Percentiles rank a stretch among this genome's conserved stretches.
Evolutionary conservation across 2,888 invertebrate species (phyloP).

Genomic region (Drosophila histrio): DNA sequence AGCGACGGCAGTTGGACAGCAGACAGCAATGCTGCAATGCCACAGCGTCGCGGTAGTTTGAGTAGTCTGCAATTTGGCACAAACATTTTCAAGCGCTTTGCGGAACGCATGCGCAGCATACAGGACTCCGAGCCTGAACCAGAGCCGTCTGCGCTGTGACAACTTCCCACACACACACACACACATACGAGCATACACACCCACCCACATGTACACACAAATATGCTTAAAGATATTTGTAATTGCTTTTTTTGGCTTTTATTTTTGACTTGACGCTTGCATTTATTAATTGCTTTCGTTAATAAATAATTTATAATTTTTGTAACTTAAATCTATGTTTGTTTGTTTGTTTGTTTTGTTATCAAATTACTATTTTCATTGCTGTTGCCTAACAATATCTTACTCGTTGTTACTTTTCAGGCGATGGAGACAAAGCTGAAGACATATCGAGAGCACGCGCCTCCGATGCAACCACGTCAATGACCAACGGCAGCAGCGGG

Average conservation of each 20-base stretch:
- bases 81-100: conserved; percentile 83
- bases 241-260: conserved; percentile 38
- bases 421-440: conserved; percentile 84
- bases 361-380: not conserved
- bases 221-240: conserved; percentile 25
- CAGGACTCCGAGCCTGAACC: conserved; percentile 39
- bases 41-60: conserved; percentile 64
- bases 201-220: conserved; percentile 10
- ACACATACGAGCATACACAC: not conserved
- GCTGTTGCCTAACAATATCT: not conserved
- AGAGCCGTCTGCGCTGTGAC: conserved; percentile 21
- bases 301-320: conserved; percentile 60
- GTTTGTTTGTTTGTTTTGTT: conserved; percentile 21
- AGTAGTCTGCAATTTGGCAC: conserved; percentile 79
- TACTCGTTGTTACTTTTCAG: conserved; percentile 67
- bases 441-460: conserved; percentile 83
- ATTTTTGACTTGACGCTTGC: conserved; percentile 47
- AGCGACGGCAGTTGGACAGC: conserved; percentile 40
- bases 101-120: conserved; percentile 79
- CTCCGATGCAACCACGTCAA: conserved; percentile 82
- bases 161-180: not conserved
- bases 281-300: conserved; percentile 67
- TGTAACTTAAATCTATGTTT: conserved; percentile 47
- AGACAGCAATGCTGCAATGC: conserved; percentile 25
- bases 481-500: conserved; percentile 72